Percentiles rank a stretch among this genome's conserved stretches.
These are phyloP conservation scores for Octopus sinensis DNA, from an alignment of 1,140 invertebrate species.

Conservation along the genomic window DNA sequence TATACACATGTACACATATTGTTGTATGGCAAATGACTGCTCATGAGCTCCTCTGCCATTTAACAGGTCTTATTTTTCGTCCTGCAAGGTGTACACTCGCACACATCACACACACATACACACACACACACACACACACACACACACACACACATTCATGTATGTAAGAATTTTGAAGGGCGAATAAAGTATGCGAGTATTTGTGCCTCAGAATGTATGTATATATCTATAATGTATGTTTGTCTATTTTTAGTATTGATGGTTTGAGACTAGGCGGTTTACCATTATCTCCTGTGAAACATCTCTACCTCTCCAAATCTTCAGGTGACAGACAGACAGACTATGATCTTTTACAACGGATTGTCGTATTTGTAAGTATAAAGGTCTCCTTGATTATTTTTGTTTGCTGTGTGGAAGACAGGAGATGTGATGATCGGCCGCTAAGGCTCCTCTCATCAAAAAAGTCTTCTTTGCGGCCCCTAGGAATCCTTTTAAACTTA, in stretches of 20 bases:
- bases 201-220: background rate
- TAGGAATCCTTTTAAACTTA: background rate
- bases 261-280: conserved; percentile 64
- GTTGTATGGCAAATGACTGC: too few species aligned
- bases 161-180: background rate
- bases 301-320: conserved; percentile 68
- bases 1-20: too few species aligned
- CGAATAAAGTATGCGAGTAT: background rate
- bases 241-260: conserved; percentile 51
- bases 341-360: conserved; percentile 62
- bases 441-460: conserved; percentile 6
- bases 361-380: conserved; percentile 62
- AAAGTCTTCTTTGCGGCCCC: background rate
- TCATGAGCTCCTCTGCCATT: too few species aligned
- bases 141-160: background rate
- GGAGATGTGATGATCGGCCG: too few species aligned
- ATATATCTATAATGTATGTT: conserved; percentile 13
- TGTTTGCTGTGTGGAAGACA: too few species aligned
- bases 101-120: background rate
- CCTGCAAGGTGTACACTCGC: background rate
- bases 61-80: background rate
- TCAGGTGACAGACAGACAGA: conserved; percentile 59
- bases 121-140: background rate
- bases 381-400: background rate
- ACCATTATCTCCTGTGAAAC: conserved; percentile 74